phyloP scores from a whole-genome alignment of 2,797 vertebrate species.

The Diceros bicornis region DNA sequence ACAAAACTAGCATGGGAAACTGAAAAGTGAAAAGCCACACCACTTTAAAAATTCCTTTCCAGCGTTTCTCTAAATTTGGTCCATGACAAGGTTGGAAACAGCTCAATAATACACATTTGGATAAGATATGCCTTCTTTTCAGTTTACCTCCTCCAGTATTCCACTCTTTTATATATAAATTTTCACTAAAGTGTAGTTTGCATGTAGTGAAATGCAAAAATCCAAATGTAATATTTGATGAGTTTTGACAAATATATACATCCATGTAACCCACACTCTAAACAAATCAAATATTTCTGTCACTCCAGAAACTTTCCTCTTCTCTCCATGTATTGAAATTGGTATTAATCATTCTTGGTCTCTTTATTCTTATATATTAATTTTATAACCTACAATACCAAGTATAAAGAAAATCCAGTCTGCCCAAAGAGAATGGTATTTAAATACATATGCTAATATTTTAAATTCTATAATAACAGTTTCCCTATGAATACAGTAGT shows the following conservation, averaged over 20 bases:
- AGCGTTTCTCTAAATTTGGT: neutral
- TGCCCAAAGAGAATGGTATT: neutral
- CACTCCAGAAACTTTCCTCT: neutral
- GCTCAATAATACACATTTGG: neutral
- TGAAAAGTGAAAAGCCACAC: neutral
- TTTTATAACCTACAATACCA: neutral
- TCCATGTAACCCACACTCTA: neutral
- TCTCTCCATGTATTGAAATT: neutral
- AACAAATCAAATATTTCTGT: constrained; percentile 1
- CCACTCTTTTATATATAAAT: neutral
- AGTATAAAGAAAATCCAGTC: neutral
- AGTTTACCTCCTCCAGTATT: neutral
- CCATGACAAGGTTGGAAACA: neutral
- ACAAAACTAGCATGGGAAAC: neutral
- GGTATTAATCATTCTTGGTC: neutral
- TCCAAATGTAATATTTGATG: neutral
- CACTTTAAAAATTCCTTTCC: neutral
- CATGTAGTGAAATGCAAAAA: neutral
- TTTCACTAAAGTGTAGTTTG: neutral
- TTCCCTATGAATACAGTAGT: neutral
- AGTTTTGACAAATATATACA: constrained; percentile 7
- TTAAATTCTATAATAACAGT: constrained; percentile 5
- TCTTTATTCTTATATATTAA: neutral
- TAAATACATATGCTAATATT: neutral
- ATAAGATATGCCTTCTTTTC: neutral